phyloP scores from a whole-genome alignment of 2,113 vertebrate species.

The Entelurus aequoreus region DNA sequence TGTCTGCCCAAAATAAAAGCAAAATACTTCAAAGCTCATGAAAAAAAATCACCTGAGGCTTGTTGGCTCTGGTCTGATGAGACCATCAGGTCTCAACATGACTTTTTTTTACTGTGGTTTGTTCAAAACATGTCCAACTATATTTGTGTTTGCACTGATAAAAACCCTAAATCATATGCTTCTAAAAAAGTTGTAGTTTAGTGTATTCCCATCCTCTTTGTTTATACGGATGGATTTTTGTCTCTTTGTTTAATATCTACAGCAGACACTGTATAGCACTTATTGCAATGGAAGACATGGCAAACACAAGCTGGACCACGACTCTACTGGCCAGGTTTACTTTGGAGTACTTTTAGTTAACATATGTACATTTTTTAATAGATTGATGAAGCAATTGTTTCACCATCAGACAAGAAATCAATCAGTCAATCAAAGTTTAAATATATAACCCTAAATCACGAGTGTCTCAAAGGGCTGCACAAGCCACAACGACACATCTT shows the following conservation, averaged over 20 bases:
- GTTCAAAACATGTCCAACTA: constrained; percentile 43
- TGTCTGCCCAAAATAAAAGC: constrained; percentile 7
- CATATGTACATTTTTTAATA: no score
- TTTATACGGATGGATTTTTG: constrained; percentile 33
- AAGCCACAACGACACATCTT: no score
- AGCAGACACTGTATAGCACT: constrained; percentile 9
- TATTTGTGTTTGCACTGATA: constrained; percentile 45
- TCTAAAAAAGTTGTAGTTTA: constrained; percentile 36
- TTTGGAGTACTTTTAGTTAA: no score
- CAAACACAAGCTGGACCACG: no score
- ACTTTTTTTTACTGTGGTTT: constrained; percentile 25
- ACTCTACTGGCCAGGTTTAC: no score
- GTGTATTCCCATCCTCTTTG: constrained; percentile 46
- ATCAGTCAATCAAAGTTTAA: no score
- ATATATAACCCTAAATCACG: no score
- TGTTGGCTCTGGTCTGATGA: constrained; percentile 22
- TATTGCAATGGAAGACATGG: constrained; percentile 2
- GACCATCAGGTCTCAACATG: constrained; percentile 46
- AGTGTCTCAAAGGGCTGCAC: no score
- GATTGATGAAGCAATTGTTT: no score
- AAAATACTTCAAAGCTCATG: constrained; percentile 30
- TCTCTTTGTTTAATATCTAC: constrained; percentile 14
- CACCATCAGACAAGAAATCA: no score
- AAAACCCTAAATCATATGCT: constrained; percentile 55
- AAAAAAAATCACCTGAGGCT: constrained; percentile 24